Percentiles rank a stretch among this genome's conserved stretches.
These are phyloP conservation scores for Molossus molossus DNA, from an alignment of 2,797 vertebrate genomes.

Conservation along the genomic window DNA sequence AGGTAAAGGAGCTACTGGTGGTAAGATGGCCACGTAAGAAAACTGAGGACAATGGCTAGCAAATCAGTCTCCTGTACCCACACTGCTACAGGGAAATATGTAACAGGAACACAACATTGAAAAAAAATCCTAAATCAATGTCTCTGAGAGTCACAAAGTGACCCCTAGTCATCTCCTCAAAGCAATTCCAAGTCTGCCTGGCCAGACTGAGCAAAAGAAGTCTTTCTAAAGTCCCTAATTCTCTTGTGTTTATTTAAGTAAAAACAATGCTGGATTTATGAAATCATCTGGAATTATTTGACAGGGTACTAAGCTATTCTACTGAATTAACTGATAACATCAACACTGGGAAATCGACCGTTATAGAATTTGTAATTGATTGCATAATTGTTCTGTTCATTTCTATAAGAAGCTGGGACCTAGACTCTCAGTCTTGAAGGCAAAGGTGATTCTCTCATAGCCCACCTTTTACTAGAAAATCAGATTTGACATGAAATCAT, in stretches of 20 bases:
- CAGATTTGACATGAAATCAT: constrained; percentile 32
- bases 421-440: background rate
- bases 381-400: background rate
- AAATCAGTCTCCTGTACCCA: background rate
- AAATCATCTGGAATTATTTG: background rate
- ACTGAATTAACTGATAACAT: background rate
- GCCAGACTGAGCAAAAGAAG: background rate
- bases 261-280: constrained; percentile 15
- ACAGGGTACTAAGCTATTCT: background rate
- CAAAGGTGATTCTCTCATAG: background rate
- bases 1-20: background rate
- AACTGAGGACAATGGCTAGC: background rate
- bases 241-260: background rate
- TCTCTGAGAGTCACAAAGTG: constrained; percentile 44
- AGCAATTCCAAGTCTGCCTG: constrained; percentile 12
- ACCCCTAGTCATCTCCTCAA: background rate
- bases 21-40: background rate
- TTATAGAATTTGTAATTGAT: background rate
- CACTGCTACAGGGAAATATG: background rate
- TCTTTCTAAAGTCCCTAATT: background rate
- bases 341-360: background rate
- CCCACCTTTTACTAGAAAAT: background rate
- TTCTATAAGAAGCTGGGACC: constrained; percentile 20
- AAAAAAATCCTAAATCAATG: background rate
- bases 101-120: background rate